Conservation (phyloP, 2,797 vertebrate species). For the Synaphobranchus kaupii region DNA sequence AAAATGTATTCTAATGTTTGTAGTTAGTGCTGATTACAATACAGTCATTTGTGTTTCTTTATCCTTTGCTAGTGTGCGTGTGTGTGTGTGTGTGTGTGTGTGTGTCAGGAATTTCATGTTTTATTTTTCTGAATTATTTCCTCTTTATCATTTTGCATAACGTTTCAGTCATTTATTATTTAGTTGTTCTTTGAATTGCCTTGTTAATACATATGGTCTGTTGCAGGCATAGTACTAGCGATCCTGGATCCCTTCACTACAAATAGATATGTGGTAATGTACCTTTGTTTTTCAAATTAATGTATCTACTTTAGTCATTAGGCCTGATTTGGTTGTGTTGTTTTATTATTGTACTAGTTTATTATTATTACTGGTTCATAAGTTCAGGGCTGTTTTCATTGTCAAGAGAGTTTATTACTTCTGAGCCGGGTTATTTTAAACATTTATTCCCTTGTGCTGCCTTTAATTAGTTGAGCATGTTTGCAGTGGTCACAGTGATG, state of each 20-base stretch:
- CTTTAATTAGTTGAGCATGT: neutral
- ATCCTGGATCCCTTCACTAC: neutral
- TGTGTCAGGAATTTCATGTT: neutral
- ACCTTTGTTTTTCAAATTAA: neutral
- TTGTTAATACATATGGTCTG: neutral
- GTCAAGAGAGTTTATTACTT: neutral
- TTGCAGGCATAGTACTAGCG: neutral
- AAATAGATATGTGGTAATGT: neutral
- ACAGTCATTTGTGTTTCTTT: neutral
- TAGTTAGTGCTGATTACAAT: neutral
- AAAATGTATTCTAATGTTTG: neutral
- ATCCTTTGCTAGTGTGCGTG: neutral
- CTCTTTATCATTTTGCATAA: neutral
- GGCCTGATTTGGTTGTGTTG: neutral
- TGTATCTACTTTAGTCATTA: neutral
- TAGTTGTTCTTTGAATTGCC: neutral
- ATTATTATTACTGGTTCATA: constrained; percentile 3
- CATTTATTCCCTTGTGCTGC: neutral
- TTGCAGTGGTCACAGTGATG: neutral
- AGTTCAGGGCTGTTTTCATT: constrained; percentile 11
- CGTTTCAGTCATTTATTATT: neutral
- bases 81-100: too few relatives aligned
- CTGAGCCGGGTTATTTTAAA: neutral
- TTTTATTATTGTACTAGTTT: neutral
- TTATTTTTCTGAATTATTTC: neutral